These are phyloP conservation scores for Bombylius major DNA, from an alignment of 2,888 invertebrate species.

Conservation along the genomic window DNA sequence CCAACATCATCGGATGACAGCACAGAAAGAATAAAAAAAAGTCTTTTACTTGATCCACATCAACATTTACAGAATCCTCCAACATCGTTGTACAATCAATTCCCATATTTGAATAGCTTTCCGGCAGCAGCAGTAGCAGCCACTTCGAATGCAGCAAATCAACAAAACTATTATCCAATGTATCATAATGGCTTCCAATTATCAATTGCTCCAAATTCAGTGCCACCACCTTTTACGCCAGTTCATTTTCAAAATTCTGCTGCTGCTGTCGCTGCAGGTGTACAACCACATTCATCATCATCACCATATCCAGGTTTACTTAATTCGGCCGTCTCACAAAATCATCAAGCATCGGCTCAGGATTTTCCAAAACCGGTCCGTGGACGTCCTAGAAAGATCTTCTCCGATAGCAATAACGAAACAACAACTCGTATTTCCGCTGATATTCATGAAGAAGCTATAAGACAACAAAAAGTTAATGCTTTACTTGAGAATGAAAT, in stretches of 20 bases:
- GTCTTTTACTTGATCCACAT: conserved; percentile 13
- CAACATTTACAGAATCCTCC: conserved; percentile 22
- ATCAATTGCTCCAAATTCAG: conserved; percentile 31
- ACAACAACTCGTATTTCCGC: conserved; percentile 10
- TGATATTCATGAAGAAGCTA: conserved; percentile 21
- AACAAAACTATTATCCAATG: conserved; percentile 33
- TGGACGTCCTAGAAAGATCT: conserved; percentile 33
- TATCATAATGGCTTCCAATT: conserved; percentile 36
- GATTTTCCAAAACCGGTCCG: conserved; percentile 34
- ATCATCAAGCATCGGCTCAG: conserved; percentile 25
- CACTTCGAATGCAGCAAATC: conserved; percentile 17
- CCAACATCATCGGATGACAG: conserved; percentile 12
- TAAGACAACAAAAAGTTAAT: conserved; percentile 29
- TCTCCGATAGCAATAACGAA: conserved; percentile 12
- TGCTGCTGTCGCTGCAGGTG: conserved; percentile 1
- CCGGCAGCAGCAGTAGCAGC: conserved; percentile 22
- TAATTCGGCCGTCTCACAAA: conserved; percentile 11
- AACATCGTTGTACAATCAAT: conserved; percentile 33
- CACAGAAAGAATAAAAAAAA: background rate
- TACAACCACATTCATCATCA: conserved; percentile 11
- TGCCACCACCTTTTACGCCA: conserved; percentile 35
- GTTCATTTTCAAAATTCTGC: conserved; percentile 28
- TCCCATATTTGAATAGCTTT: conserved; percentile 33
- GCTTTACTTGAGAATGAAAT: conserved; percentile 34
- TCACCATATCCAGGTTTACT: conserved; percentile 9